Conservation (phyloP, 2,113 vertebrate genomes). For the Sylvicapra grimmia region DNA sequence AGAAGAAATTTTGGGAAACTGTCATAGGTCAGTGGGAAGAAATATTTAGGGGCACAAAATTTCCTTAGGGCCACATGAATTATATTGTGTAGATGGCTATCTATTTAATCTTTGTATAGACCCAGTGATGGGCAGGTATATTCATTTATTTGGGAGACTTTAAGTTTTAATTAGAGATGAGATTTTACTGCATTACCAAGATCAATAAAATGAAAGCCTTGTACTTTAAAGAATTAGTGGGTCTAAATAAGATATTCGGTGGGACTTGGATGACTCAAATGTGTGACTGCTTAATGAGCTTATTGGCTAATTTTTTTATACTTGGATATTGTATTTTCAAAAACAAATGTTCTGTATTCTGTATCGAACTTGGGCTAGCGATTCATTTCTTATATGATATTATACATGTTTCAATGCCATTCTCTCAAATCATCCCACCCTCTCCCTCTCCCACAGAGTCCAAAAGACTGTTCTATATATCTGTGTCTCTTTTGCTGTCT, state of each 20-base stretch:
- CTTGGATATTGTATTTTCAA: background rate
- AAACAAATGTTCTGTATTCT: background rate
- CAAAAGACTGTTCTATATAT: no score
- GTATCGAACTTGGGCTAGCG: no score
- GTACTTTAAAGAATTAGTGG: background rate
- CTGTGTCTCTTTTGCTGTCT: no score
- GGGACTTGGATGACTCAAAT: background rate
- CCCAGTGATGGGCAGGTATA: background rate
- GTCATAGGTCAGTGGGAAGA: background rate
- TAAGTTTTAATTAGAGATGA: background rate
- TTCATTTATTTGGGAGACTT: background rate
- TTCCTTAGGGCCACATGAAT: background rate
- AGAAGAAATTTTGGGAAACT: background rate
- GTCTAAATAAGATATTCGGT: background rate
- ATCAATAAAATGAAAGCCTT: background rate
- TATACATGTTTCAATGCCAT: no score
- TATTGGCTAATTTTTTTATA: background rate
- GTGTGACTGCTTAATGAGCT: background rate
- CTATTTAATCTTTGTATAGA: background rate
- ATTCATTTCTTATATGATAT: no score
- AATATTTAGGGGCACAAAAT: background rate
- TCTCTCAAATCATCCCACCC: no score
- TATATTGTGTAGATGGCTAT: background rate
- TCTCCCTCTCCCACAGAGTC: no score
- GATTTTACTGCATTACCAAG: background rate